phyloP scores from a whole-genome alignment of 2,113 vertebrate species.

The Trematocara marginatum region DNA sequence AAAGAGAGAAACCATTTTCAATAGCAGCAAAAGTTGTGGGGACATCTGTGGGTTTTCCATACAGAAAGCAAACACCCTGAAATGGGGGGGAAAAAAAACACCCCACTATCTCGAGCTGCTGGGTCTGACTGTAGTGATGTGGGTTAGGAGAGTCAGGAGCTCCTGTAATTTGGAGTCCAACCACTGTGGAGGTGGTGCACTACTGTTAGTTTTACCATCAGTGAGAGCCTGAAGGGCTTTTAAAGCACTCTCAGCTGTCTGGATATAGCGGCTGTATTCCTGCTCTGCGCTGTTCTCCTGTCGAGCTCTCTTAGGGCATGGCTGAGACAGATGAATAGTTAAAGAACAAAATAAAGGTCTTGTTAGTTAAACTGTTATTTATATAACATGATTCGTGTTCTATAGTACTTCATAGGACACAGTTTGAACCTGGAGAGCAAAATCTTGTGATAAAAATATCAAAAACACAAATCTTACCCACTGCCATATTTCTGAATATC shows the following conservation, averaged over 20 bases:
- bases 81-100: not conserved
- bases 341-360: not conserved
- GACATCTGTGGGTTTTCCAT: not conserved
- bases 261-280: conserved; percentile 75
- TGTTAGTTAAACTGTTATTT: not conserved
- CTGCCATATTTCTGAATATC: not conserved
- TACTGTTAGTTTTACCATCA: not conserved
- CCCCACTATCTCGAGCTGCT: not conserved
- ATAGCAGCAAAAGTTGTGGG: not conserved
- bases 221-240: conserved; percentile 72
- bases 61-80: not conserved
- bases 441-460: not conserved
- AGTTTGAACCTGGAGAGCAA: not conserved
- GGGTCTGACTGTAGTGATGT: conserved; percentile 37
- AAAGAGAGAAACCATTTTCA: not conserved
- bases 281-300: conserved; percentile 69
- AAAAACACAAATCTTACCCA: not conserved
- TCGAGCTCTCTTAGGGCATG: conserved; percentile 78
- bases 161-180: conserved; percentile 69
- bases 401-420: not conserved
- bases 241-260: conserved; percentile 72
- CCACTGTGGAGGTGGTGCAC: conserved; percentile 74
- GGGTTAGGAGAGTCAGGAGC: conserved; percentile 69
- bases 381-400: rapidly evolving
- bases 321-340: conserved; percentile 62